Evolutionary conservation across 2,888 invertebrate genomes (phyloP).

Genomic region (Troilus luridus): DNA sequence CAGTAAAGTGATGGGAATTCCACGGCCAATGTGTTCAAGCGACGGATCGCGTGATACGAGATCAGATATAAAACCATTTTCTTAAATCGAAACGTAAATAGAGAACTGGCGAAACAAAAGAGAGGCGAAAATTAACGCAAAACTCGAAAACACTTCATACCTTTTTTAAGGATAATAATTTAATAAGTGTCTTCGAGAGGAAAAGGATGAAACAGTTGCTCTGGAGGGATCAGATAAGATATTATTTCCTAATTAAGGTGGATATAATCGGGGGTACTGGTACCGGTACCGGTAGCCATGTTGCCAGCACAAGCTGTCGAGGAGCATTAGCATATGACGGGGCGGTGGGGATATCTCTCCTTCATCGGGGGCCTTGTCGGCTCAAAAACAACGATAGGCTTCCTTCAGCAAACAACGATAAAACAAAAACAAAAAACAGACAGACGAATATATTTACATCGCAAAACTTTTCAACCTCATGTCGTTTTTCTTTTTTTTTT

Average conservation of each 20-base stretch:
- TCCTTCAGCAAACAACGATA: constrained; percentile 46
- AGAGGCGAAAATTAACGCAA: not conserved
- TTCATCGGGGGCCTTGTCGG: constrained; percentile 21
- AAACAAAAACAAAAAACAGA: not conserved
- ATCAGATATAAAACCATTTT: not conserved
- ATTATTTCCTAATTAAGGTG: constrained; percentile 49
- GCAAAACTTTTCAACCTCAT: constrained; percentile 39
- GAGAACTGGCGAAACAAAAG: too few species aligned
- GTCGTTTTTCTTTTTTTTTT: not conserved
- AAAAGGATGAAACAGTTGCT: constrained; percentile 26
- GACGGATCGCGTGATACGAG: not conserved
- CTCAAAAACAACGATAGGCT: constrained; percentile 30
- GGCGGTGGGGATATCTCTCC: constrained; percentile 34
- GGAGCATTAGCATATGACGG: not conserved
- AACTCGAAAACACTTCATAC: not conserved
- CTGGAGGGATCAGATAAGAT: not conserved
- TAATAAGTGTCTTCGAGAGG: not conserved
- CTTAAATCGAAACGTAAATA: not conserved
- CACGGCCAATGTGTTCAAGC: not conserved
- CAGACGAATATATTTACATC: constrained; percentile 49
- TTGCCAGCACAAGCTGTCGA: not conserved
- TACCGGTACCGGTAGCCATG: not conserved
- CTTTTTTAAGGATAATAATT: too few species aligned
- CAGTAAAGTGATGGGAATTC: not conserved
- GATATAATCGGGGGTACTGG: not conserved